Evolutionary conservation across 2,113 vertebrate species (phyloP), one percentile per base, ranked within the genome.

Genomic region (Caranx ignobilis): DNA sequence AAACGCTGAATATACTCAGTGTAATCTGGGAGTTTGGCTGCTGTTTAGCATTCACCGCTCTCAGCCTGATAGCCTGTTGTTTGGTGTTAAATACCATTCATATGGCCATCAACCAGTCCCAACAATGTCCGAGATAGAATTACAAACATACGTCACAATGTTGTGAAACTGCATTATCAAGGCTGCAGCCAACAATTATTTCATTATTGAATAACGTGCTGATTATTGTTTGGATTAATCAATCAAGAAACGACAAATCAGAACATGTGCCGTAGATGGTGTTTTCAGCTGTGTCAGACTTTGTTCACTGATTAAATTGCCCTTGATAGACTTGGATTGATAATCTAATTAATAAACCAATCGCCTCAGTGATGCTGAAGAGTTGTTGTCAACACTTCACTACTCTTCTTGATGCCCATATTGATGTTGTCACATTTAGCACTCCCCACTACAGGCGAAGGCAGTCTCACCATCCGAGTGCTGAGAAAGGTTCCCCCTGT

Each of bases 11-110:
- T 57, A 37, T 65, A 55, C 43, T 48, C 12, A 77, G 79, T 55
- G 59, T 68, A 75, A 67, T 63, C 59, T 57, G 19, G 43, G 34
- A 74, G 32, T 62, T 12, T 75, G 43, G 71, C 69, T 52, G 63
- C 26, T 21, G 35, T 50, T 54, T 39, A 48, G 43, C 60, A 37
- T 75, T 70, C 59, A 69, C 21, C n/a, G 13, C 41, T 79, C 32
- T 12, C 52, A 45, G 13, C 26, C 32, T 52, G 52, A 34, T 41
- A 45, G 26, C 39, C 68, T 77, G 7, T 47, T 54, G 32, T 61
- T 54, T 39, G 21, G 48, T 47, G 57, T 56, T 66, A 55, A 5
- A 47, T 31, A 18, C 34, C 41, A 37, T 43, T 19, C 18, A 64
- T 39, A 64, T 13, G 21, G 6, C 9, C n/a, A 31, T 39, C 71